Conservation (phyloP, 2,113 vertebrate species). For the Sorex araneus region DNA sequence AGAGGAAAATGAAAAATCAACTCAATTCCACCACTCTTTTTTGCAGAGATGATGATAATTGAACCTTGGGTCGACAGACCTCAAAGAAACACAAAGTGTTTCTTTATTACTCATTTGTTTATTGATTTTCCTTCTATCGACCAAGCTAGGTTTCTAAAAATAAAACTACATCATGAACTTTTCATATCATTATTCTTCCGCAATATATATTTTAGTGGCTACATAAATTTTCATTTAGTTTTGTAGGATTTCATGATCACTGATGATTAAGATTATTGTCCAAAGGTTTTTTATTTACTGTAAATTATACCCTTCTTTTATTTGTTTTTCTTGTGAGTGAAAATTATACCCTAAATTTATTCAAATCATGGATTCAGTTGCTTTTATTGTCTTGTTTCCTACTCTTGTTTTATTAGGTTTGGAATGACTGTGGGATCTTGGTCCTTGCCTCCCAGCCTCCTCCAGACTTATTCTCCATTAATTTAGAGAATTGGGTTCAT, state of each 20-base stretch:
- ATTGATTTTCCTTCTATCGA: not conserved
- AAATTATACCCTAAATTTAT: not conserved
- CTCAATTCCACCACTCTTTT: not conserved
- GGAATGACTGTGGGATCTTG: not conserved
- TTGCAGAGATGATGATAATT: not conserved
- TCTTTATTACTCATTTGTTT: not conserved
- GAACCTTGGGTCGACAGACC: not conserved
- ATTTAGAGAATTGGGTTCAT: not conserved
- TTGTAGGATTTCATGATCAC: conserved; percentile 17
- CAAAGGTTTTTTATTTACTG: conserved; percentile 4
- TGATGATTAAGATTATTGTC: conserved; percentile 16
- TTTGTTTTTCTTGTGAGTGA: not conserved
- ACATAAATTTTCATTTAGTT: not conserved
- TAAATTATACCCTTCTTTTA: not conserved
- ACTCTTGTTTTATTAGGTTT: not conserved
- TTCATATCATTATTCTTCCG: conserved; percentile 7
- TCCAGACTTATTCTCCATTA: not conserved
- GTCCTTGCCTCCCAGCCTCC: not conserved
- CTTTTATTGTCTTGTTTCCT: not conserved
- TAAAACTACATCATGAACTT: not conserved
- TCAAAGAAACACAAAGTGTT: not conserved
- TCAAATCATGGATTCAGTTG: not conserved
- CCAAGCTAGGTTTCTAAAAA: not conserved
- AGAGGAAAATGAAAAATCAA: conserved; percentile 27
- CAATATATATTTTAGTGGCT: not conserved